Percentiles rank a stretch among this genome's conserved stretches.
These are phyloP conservation scores for Spilosoma lubricipeda DNA, from an alignment of 2,888 invertebrate species.

Conservation along the genomic window DNA sequence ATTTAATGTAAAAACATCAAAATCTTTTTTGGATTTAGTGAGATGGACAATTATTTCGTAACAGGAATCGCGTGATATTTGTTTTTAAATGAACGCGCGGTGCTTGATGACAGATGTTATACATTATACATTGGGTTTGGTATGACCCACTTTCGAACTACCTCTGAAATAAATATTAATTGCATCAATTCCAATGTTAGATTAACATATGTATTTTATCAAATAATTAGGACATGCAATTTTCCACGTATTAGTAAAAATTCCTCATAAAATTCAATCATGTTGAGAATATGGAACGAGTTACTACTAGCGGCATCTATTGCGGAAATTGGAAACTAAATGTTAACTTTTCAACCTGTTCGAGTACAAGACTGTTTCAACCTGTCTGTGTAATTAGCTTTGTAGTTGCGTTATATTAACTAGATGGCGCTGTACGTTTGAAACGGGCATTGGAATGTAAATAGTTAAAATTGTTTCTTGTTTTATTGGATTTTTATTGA, in stretches of 20 bases:
- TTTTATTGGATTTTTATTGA: background rate
- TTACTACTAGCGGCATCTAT: conserved; percentile 13
- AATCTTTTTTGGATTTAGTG: background rate
- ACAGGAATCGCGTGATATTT: background rate
- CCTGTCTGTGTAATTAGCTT: conserved; percentile 15
- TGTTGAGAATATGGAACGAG: background rate
- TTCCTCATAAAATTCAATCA: background rate
- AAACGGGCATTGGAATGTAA: too few relatives aligned
- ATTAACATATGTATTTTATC: background rate
- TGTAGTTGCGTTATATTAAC: background rate
- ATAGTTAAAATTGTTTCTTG: background rate
- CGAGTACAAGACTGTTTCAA: conserved; percentile 5
- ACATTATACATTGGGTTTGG: too few relatives aligned
- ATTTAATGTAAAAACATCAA: background rate
- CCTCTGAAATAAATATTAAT: background rate
- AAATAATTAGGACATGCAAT: background rate
- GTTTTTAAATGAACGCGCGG: background rate
- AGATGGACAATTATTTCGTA: background rate
- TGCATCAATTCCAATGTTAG: background rate
- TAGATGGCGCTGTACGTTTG: conserved; percentile 19
- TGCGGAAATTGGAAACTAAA: background rate
- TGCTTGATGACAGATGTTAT: background rate
- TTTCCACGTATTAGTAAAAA: background rate
- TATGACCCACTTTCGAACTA: too few relatives aligned
- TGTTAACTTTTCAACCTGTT: conserved; percentile 7